These are phyloP conservation scores for Lophotriccus pileatus DNA, from an alignment of 2,797 vertebrate species.

Conservation along the genomic window DNA sequence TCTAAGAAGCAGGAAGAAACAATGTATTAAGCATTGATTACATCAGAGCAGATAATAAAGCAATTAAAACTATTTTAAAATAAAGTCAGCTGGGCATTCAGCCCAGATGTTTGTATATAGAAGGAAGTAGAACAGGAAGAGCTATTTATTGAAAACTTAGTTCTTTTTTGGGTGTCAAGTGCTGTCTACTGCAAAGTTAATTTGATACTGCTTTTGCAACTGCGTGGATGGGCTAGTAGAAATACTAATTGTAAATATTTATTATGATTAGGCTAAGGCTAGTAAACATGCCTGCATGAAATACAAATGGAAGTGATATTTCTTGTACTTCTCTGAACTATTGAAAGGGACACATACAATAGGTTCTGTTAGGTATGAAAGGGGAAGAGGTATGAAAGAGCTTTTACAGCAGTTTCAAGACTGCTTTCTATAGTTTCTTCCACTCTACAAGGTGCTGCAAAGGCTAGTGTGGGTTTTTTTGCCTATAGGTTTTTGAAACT, in stretches of 20 bases:
- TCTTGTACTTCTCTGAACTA: not conserved
- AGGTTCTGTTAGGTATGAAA: not conserved
- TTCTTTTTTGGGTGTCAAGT: not conserved
- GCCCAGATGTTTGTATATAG: constrained; percentile 36
- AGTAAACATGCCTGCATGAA: not conserved
- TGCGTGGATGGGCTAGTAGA: not conserved
- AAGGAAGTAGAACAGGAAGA: constrained; percentile 45
- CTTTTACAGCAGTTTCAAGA: not conserved
- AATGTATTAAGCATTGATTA: constrained; percentile 10
- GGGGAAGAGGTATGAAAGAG: not conserved
- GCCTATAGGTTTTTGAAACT: not conserved
- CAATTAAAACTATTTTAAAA: constrained; percentile 37
- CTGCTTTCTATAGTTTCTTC: not conserved
- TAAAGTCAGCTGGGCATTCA: not conserved
- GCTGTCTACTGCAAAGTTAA: not conserved
- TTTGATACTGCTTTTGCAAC: not conserved
- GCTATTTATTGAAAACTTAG: not conserved
- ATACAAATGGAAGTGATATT: not conserved
- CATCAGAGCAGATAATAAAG: constrained; percentile 21
- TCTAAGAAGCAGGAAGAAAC: constrained; percentile 26
- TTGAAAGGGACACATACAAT: not conserved
- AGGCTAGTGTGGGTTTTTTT: not conserved
- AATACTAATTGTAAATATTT: constrained; percentile 10
- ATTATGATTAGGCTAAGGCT: not conserved
- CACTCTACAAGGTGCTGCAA: not conserved